Conservation (phyloP, 2,113 vertebrate species). For the Herpailurus yagouaroundi region DNA sequence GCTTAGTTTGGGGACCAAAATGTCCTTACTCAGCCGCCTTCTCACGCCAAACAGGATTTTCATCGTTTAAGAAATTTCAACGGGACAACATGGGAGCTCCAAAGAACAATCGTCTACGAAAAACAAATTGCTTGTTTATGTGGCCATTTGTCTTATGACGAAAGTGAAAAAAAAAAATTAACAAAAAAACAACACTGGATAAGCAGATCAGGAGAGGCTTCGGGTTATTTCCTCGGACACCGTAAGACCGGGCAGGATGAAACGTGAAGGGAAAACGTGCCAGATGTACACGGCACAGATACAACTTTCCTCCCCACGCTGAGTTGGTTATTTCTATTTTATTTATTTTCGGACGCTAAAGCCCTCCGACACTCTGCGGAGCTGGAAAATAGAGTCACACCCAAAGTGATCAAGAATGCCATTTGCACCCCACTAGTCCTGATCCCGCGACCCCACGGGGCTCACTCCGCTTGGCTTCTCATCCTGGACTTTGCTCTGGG, state of each 20-base stretch:
- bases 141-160: slow-evolving; percentile 63
- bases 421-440: not conserved
- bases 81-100: slow-evolving; percentile 36
- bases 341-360: not conserved
- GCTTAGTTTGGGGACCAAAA: not conserved
- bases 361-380: not conserved
- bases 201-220: slow-evolving; percentile 37
- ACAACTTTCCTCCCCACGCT: not conserved
- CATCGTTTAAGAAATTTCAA: not conserved
- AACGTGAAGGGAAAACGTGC: not conserved
- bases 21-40: not conserved
- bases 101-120: not conserved
- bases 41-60: not conserved
- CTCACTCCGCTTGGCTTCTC: not conserved
- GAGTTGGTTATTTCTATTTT: not conserved
- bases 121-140: slow-evolving; percentile 40
- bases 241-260: slow-evolving; percentile 18
- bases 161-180: slow-evolving; percentile 57
- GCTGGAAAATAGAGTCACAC: slow-evolving; percentile 30
- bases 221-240: slow-evolving; percentile 62
- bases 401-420: not conserved
- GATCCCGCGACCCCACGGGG: not conserved
- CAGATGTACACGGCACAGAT: not conserved
- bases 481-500: slow-evolving; percentile 46
- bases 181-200: not conserved